Base-by-base conservation (phyloP, 2,797 vertebrate species). In the Euphonia xanthogaster region DNA sequence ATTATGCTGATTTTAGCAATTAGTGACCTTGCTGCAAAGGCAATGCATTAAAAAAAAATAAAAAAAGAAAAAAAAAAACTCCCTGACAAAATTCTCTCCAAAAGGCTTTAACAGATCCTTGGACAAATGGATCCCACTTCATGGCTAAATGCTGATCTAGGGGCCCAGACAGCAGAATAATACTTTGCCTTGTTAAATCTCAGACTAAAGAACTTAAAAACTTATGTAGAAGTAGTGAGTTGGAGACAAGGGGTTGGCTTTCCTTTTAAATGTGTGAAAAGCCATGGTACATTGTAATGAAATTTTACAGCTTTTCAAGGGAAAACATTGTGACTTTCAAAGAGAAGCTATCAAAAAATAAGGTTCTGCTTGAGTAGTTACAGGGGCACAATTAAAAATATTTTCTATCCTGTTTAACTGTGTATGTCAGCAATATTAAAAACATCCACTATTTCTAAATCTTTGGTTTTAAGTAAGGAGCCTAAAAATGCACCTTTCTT, bases 191-290 rank as follows among this genome's bases (percentile, higher is more conserved):
- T 58, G 47, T 78, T 78, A 65, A 50, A 28, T 22, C 48, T 73
- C 50, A 54, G 27, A 62, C 15, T 24, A 45, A 61, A 63, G 45
- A 35, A 31, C 8, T 61, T 16, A 7, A 7, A 86, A 67, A 30
- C n/a, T 14, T 10, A 0, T 0, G 21, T 13, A 33, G 51, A 17
- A 55, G 16, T 12, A 35, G 28, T 30, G 61, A 62, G 12, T 5
- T 31, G 23, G 72, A 76, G 57, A 39, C 9, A 17, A 60, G 16
- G 12, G 16, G 14, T 2, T 68, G 47, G 24, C 57, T 85, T 78
- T 87, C 24, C 27, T 79, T 70, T 61, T 12, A 6, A 23, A 30
- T 42, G 31, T 72, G 31, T 50, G 40, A 47, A 47, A 53, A 57
- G 61, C 42, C 12, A 7, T 37, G 15, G 14, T 45, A 24, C 23